Conservation (phyloP, 2,888 invertebrate species). For the Trichacis sp. region DNA sequence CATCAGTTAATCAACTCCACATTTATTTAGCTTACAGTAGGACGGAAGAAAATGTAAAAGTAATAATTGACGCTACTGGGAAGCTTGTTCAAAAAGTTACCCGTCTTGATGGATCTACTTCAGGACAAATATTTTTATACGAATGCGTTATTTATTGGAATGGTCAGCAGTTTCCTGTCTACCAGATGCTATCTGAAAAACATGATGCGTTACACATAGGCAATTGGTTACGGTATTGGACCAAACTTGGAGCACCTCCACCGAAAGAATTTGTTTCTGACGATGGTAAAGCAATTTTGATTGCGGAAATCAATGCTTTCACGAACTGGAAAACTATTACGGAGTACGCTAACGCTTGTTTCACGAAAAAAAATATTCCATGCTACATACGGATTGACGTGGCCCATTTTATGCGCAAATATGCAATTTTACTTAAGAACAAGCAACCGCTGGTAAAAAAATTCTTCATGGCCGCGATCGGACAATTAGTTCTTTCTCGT, state of each 20-base stretch:
- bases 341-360: conserved; percentile 18
- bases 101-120: not conserved
- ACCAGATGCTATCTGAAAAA: conserved; percentile 18
- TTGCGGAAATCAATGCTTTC: conserved; percentile 14
- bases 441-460: not conserved
- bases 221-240: conserved; percentile 18
- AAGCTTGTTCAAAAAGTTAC: not conserved
- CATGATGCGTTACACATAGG: conserved; percentile 18
- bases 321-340: conserved; percentile 12
- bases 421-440: conserved; percentile 6
- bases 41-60: not conserved
- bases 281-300: conserved; percentile 12
- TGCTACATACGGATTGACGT: conserved; percentile 16
- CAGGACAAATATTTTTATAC: conserved; percentile 9
- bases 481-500: conserved; percentile 11
- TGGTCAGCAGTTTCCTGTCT: conserved; percentile 5
- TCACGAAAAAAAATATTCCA: not conserved
- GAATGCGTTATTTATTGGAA: conserved; percentile 3
- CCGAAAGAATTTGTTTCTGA: conserved; percentile 20
- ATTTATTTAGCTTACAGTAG: conserved; percentile 23
- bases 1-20: conserved; percentile 29
- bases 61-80: conserved; percentile 13
- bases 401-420: conserved; percentile 12
- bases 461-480: conserved; percentile 21
- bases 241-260: not conserved